Base-by-base conservation (phyloP, 2,113 vertebrate species). In the Hippocampus comes region DNA sequence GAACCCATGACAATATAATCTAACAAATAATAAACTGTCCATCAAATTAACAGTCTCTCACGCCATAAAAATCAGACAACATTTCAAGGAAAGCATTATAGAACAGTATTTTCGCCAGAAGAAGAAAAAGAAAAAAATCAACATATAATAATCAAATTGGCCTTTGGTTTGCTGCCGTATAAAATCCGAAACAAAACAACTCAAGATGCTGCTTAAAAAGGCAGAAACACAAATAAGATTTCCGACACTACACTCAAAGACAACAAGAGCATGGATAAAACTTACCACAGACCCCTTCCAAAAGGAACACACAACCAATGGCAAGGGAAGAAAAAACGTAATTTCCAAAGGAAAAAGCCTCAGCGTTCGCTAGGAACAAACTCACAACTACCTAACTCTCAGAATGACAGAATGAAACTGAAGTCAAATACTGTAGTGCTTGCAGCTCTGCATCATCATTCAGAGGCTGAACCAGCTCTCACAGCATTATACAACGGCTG, bases 401-500 rank as follows among this genome's bases (percentile, higher is more conserved):
- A 17, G 30, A 75, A 48, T 73, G 64, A 77, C 38, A 63, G 71
- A 72, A 73, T 74, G 74, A 64, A 68, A 79, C 1, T 41, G 63
- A 75, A 30, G n/a, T 46, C 64, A 66, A 66, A 27, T 17, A 18
- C 15, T 7, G 7, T 34, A 34, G 3, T 14, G 63, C 42, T 46
- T 43, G 42, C n/a, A 46, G 42, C 14, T 25, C 42, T 48, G 63
- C 63, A 25, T 66, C 12, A 46, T 46, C 15, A 25, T 48, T 27
- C 64, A 48, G 42, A 48, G 43, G 7, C 66, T 53, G 60, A 79
- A 67, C 42, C 57, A 88, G 75, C 84, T 87, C 86, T 74, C 46
- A 30, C n/a, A 60, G 43, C 77, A 79, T 90, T 90, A 90, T 80
- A 88, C 88, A 91, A 88, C 72, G 59, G 25, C 71, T 66, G 79